Percentiles rank a stretch among this genome's conserved stretches.
Evolutionary conservation across 2,888 invertebrate species (phyloP).

Genomic region (Tanypteryx hageni): DNA sequence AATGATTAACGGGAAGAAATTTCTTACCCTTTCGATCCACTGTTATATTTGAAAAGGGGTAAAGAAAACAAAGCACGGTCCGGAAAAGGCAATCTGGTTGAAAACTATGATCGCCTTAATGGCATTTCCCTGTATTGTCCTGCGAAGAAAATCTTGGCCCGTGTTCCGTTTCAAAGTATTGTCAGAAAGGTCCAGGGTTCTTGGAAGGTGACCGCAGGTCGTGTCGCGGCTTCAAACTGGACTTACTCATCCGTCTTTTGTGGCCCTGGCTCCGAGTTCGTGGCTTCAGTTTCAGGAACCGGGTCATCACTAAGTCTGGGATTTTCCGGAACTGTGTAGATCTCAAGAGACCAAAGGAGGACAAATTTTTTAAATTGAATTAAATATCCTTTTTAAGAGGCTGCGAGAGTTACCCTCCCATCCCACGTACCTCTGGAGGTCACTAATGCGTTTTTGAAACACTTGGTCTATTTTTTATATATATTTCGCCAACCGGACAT

Average conservation of each 20-base stretch:
- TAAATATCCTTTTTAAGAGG: neutral
- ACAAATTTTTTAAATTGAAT: neutral
- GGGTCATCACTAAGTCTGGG: slow-evolving; percentile 51
- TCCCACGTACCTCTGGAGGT: neutral
- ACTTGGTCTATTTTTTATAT: too few species aligned
- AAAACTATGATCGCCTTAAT: neutral
- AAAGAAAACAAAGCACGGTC: too few species aligned
- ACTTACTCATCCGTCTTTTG: slow-evolving; percentile 41
- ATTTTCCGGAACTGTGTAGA: neutral
- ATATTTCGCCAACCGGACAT: too few species aligned
- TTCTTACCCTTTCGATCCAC: too few species aligned
- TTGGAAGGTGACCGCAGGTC: neutral
- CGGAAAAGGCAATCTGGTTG: neutral
- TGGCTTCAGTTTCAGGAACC: slow-evolving; percentile 46
- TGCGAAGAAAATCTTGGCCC: neutral
- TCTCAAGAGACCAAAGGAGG: neutral
- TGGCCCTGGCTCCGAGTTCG: neutral
- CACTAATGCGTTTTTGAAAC: too few species aligned
- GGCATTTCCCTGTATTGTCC: slow-evolving; percentile 35
- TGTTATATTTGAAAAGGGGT: too few species aligned
- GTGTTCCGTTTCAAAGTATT: neutral
- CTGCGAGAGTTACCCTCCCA: neutral
- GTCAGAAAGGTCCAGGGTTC: slow-evolving; percentile 20
- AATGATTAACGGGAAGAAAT: too few species aligned
- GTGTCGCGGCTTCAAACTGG: slow-evolving; percentile 32